These are phyloP conservation scores for Apodemia zela DNA, from an alignment of 2,888 invertebrate genomes.

Conservation along the genomic window DNA sequence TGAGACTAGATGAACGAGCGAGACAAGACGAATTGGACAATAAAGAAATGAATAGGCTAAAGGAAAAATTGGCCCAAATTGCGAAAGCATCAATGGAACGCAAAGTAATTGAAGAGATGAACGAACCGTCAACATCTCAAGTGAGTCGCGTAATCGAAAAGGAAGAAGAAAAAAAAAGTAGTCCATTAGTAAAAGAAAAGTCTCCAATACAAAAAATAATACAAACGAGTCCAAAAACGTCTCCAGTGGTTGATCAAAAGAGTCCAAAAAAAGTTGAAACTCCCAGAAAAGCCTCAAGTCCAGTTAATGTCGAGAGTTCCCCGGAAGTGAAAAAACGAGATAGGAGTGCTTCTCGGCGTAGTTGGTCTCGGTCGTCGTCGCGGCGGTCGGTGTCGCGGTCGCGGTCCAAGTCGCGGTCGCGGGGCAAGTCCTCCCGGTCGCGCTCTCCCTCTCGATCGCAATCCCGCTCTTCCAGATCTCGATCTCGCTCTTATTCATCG, in stretches of 20 bases:
- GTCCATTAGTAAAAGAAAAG: constrained; percentile 23
- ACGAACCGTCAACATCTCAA: constrained; percentile 50
- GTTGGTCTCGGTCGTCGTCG: constrained; percentile 58
- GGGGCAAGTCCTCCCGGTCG: constrained; percentile 39
- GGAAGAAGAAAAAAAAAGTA: constrained; percentile 34
- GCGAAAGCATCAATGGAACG: constrained; percentile 81
- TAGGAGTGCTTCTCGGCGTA: constrained; percentile 44
- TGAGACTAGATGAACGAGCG: constrained; percentile 69
- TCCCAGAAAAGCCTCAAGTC: constrained; percentile 40
- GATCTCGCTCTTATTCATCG: constrained; percentile 73
- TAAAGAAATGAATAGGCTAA: constrained; percentile 84
- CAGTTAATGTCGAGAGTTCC: constrained; percentile 44
- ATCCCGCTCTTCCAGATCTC: constrained; percentile 66
- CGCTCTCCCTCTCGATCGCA: constrained; percentile 52
- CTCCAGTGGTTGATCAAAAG: constrained; percentile 25
- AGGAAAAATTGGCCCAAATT: constrained; percentile 84
- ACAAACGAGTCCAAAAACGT: constrained; percentile 21
- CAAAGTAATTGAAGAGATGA: constrained; percentile 43
- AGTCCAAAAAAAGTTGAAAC: constrained; percentile 31
- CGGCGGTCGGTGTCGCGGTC: constrained; percentile 40
- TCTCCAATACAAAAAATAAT: constrained; percentile 22
- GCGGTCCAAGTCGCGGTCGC: constrained; percentile 40
- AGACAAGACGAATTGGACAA: constrained; percentile 80
- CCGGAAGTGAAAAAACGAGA: constrained; percentile 44
- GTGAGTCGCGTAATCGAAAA: constrained; percentile 27